Percentiles rank a stretch among this genome's conserved stretches.
phyloP scores from a whole-genome alignment of 2,797 vertebrate genomes.

The Gambusia yucatana region DNA sequence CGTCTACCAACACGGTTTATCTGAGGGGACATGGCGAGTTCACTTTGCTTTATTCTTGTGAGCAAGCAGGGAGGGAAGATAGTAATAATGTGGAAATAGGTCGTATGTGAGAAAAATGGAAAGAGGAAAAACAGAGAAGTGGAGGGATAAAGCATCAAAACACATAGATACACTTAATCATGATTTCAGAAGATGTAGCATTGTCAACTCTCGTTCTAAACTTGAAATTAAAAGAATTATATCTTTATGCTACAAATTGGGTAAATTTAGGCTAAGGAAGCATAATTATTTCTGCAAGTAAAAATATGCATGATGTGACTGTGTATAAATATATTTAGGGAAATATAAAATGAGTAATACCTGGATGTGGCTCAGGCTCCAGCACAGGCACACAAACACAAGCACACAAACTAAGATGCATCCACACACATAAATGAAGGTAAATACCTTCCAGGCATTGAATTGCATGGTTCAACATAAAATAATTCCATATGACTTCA shows the following conservation, averaged over 20 bases:
- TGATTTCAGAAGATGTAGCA: not conserved
- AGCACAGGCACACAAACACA: not conserved
- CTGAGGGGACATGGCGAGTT: constrained; percentile 51
- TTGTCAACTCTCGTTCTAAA: not conserved
- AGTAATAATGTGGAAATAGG: constrained; percentile 43
- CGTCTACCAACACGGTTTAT: constrained; percentile 43
- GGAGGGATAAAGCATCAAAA: constrained; percentile 45
- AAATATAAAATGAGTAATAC: constrained; percentile 9
- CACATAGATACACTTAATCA: not conserved
- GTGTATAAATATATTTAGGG: constrained; percentile 7
- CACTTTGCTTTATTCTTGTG: constrained; percentile 35
- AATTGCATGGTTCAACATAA: constrained; percentile 59
- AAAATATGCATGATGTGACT: not conserved
- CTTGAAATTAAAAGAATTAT: not conserved
- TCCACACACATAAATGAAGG: constrained; percentile 25
- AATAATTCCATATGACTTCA: constrained; percentile 63
- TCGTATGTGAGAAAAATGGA: constrained; percentile 49
- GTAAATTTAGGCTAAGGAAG: not conserved
- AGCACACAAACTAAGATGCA: constrained; percentile 6
- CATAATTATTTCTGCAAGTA: not conserved
- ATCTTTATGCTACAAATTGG: not conserved
- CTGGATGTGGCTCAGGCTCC: not conserved
- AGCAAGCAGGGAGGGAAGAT: constrained; percentile 18
- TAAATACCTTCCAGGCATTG: constrained; percentile 59
- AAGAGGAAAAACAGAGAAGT: constrained; percentile 62